Evolutionary conservation across 2,888 invertebrate species (phyloP).

Genomic region (Archips xylosteana): DNA sequence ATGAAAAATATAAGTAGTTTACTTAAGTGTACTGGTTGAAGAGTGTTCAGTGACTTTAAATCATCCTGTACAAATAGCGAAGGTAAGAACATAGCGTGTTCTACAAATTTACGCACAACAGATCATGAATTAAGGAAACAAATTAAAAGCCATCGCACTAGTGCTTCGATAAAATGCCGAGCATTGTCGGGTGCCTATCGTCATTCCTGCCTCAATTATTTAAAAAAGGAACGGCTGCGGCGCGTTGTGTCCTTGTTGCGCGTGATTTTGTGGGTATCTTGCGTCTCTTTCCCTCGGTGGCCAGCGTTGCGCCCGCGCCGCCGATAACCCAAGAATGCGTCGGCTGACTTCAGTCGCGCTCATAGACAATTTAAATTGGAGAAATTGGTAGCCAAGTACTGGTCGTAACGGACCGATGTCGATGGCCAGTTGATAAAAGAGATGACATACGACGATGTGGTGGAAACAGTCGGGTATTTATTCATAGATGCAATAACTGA

Average conservation of each 20-base stretch:
- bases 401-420: conserved; percentile 65
- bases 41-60: background rate
- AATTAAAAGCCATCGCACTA: conserved; percentile 77
- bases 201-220: conserved; percentile 83
- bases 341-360: conserved; percentile 83
- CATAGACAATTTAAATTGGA: conserved; percentile 85
- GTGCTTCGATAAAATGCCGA: conserved; percentile 78
- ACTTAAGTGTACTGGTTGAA: too few species aligned
- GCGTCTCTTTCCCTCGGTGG: conserved; percentile 61
- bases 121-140: conserved; percentile 71
- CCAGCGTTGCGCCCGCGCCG: conserved; percentile 72
- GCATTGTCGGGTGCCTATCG: conserved; percentile 80
- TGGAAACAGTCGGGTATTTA: conserved; percentile 30
- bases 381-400: conserved; percentile 78
- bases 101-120: conserved; percentile 27
- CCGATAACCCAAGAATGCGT: conserved; percentile 82
- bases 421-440: conserved; percentile 37
- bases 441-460: conserved; percentile 19
- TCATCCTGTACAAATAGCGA: background rate
- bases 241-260: conserved; percentile 66
- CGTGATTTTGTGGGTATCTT: conserved; percentile 60
- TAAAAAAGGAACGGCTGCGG: conserved; percentile 77
- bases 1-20: too few species aligned
- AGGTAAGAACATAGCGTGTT: background rate
- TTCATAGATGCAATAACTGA: conserved; percentile 37